These are phyloP conservation scores for Miichthys miiuy DNA, from an alignment of 2,797 vertebrate species.

Conservation along the genomic window DNA sequence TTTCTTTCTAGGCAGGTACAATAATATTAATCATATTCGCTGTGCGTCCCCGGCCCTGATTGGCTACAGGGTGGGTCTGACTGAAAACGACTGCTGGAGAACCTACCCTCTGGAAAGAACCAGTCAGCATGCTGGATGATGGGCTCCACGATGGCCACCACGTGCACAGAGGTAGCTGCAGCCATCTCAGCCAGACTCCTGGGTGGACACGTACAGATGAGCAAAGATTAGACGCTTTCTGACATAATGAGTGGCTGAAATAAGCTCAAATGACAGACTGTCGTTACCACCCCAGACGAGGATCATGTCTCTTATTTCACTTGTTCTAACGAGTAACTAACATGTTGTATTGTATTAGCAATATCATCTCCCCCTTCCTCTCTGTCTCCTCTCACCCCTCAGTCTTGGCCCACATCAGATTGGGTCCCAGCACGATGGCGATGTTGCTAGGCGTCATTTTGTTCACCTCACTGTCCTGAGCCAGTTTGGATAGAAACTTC, in stretches of 20 bases:
- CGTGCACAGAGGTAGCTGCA: slow-evolving; percentile 96
- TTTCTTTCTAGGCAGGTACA: neutral
- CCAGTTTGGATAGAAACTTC: slow-evolving; percentile 95
- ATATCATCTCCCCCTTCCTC: neutral
- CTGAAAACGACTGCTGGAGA: slow-evolving; percentile 8
- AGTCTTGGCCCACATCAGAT: slow-evolving; percentile 95
- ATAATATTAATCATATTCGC: neutral
- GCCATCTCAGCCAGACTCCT: slow-evolving; percentile 97
- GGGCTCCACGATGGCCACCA: slow-evolving; percentile 95
- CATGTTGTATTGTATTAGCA: neutral
- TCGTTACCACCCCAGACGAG: neutral
- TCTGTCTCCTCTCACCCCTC: slow-evolving; percentile 90
- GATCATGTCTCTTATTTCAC: neutral
- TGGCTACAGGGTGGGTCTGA: slow-evolving; percentile 5
- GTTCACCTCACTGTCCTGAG: slow-evolving; percentile 95
- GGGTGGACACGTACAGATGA: slow-evolving; percentile 34
- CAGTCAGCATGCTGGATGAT: slow-evolving; percentile 97
- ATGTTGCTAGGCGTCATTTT: slow-evolving; percentile 99
- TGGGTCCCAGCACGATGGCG: slow-evolving; percentile 97
- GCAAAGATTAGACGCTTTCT: slow-evolving; percentile 28
- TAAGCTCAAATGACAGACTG: slow-evolving; percentile 14
- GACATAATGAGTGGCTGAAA: slow-evolving; percentile 25
- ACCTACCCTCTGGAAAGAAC: slow-evolving; percentile 97
- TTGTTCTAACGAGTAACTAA: neutral
- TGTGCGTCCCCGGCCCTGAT: neutral